phyloP scores from a whole-genome alignment of 2,888 invertebrate species.

The Yponomeuta sedellus region DNA sequence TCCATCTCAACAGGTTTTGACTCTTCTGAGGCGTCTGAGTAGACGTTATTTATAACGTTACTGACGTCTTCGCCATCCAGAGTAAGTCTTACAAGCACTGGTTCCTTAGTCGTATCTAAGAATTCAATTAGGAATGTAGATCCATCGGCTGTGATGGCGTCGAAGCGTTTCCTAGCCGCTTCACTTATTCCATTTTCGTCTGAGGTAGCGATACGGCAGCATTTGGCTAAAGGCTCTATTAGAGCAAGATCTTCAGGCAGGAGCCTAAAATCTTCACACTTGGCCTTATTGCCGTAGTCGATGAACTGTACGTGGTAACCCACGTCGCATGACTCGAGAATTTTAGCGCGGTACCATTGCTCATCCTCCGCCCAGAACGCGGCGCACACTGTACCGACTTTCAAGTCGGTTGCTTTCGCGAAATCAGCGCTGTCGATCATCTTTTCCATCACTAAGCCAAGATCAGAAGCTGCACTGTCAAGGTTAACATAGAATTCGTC shows the following conservation, averaged over 20 bases:
- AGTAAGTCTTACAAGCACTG: slow-evolving; percentile 76
- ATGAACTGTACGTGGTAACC: slow-evolving; percentile 79
- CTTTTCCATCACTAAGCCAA: slow-evolving; percentile 78
- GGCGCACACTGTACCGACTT: slow-evolving; percentile 79
- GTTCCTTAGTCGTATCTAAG: slow-evolving; percentile 75
- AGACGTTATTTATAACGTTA: background rate
- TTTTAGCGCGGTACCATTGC: slow-evolving; percentile 80
- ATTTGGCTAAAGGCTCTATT: slow-evolving; percentile 78
- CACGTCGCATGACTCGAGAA: slow-evolving; percentile 75
- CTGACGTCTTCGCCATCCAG: slow-evolving; percentile 67
- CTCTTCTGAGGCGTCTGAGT: slow-evolving; percentile 1
- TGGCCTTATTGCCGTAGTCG: slow-evolving; percentile 82
- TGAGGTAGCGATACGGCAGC: slow-evolving; percentile 74
- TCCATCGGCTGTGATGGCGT: slow-evolving; percentile 48
- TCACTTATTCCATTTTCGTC: slow-evolving; percentile 64
- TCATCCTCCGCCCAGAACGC: slow-evolving; percentile 81
- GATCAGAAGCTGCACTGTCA: slow-evolving; percentile 69
- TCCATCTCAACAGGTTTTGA: background rate
- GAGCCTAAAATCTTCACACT: slow-evolving; percentile 74
- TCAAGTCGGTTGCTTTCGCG: slow-evolving; percentile 64
- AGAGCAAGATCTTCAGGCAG: slow-evolving; percentile 77
- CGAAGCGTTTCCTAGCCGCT: slow-evolving; percentile 47
- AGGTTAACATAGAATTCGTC: slow-evolving; percentile 85
- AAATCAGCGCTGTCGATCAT: slow-evolving; percentile 72
- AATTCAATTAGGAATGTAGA: slow-evolving; percentile 77